phyloP scores from a whole-genome alignment of 1,140 invertebrate genomes.

The Stratiolaelaps scimitus region DNA sequence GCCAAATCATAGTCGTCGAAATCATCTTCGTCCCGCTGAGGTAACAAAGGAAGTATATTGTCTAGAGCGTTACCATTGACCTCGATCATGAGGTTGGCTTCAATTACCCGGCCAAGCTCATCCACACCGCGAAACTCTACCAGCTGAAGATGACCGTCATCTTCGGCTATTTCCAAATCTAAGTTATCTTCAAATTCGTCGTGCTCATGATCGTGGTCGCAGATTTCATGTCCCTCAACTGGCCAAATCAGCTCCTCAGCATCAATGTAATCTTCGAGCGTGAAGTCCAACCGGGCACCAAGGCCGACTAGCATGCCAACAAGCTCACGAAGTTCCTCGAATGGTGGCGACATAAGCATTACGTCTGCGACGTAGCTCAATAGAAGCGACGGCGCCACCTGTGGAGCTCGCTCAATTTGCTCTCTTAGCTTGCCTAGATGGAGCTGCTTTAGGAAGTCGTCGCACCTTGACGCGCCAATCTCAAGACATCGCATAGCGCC shows the following conservation, averaged over 20 bases:
- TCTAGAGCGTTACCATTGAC: too few relatives aligned
- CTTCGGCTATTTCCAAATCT: neutral
- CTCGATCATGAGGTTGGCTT: too few relatives aligned
- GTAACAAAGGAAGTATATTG: too few relatives aligned
- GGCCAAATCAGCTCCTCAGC: neutral
- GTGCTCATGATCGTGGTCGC: neutral
- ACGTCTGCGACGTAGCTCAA: slow-evolving; percentile 10
- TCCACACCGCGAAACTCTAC: too few relatives aligned
- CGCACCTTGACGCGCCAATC: neutral
- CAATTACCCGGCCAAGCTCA: too few relatives aligned
- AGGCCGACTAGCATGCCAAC: neutral
- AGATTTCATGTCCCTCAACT: neutral
- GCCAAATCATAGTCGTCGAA: too few relatives aligned
- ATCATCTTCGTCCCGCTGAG: too few relatives aligned
- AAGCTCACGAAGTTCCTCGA: neutral
- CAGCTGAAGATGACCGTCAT: too few relatives aligned
- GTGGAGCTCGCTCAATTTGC: neutral
- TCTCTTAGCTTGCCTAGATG: neutral
- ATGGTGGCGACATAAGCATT: neutral
- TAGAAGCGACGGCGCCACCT: neutral
- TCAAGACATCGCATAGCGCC: neutral
- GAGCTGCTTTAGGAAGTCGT: neutral
- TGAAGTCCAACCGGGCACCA: neutral
- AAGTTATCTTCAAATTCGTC: slow-evolving; percentile 6
- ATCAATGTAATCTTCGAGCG: neutral